Evolutionary conservation across 2,888 invertebrate genomes (phyloP), one percentile per base, ranked within the genome.

Genomic region (Matsumyia berberina): DNA sequence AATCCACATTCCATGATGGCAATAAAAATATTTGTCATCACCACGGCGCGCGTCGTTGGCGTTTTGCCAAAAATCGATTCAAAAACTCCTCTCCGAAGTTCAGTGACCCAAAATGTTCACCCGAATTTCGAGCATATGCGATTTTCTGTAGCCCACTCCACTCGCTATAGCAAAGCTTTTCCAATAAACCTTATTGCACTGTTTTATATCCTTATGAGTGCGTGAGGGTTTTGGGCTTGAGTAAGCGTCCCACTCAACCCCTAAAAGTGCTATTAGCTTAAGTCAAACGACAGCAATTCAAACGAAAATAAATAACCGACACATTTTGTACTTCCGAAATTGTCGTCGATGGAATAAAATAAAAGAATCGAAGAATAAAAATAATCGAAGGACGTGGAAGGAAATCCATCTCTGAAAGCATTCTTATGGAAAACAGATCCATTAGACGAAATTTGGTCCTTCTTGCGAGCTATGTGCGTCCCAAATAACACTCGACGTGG

Each of bases 221-320:
- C 19, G 62, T 39, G 62, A 62, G 24, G 53, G 51, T 19, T 57
- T 11, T 35, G 24, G 24, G 4, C 24, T 24, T 24, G 24, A 6
- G 53, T 51, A 31, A 53, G 42, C 37, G 49, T 31, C 53, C 53
- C 82, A 55, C 24, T 73, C 66, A 67, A 66, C 49, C 35, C 24
- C 49, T 33, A 12, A 60, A 64, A 69, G 64, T 51, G 64, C 85
- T 64, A 85, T 85, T 85, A 85, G 85, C 85, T 85, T 79, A 79
- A 79, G 79, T 79, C 83, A 85, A 85, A 85, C 83, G 83, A 79
- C 79, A 79, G 83, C 83, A 85, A 85, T 85, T 85, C 83, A 74
- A 79, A 70, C 49, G 51, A 80, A 70, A 79, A 85, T 80, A 85
- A 79, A 83, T 83, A 78, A 62, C 62, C 62, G 24, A 60, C 72